phyloP scores from a whole-genome alignment of 2,888 invertebrate genomes.

The Drosophila paracracens region DNA sequence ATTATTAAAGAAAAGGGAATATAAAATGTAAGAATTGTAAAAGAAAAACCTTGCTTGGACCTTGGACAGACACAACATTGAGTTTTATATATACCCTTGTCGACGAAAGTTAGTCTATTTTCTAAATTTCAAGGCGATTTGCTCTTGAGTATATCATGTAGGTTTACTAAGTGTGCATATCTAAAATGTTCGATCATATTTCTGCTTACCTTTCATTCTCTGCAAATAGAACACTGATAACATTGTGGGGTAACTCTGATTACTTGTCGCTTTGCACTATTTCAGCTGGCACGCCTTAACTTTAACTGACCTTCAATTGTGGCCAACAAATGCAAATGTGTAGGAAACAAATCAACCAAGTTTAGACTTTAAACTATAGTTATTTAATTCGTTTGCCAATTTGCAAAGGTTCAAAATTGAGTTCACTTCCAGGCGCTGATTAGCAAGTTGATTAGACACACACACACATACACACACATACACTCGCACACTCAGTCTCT shows the following conservation, averaged over 20 bases:
- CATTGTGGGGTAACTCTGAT: neutral
- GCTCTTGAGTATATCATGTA: neutral
- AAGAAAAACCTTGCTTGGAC: too few relatives aligned
- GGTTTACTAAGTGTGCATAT: neutral
- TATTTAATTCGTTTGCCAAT: constrained; percentile 11
- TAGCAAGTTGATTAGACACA: constrained; percentile 31
- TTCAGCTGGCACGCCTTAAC: neutral
- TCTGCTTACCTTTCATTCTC: neutral
- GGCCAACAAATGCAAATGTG: neutral
- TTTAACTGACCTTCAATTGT: neutral
- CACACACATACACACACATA: neutral
- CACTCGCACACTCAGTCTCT: neutral
- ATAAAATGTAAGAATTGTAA: neutral
- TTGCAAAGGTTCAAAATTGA: constrained; percentile 49
- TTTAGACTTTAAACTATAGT: constrained; percentile 25
- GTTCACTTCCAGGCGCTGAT: constrained; percentile 37
- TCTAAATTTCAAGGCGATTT: neutral
- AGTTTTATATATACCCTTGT: neutral
- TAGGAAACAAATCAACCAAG: neutral
- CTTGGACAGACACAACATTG: neutral
- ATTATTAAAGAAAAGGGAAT: neutral
- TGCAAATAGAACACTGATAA: neutral
- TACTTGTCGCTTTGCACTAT: neutral
- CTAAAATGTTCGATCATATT: neutral
- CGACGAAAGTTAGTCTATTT: neutral